A percentile compares a stretch with the other conserved stretches of the same genome.
phyloP scores from a whole-genome alignment of 1,140 invertebrate species.

The Stegodyphus mimosarum region DNA sequence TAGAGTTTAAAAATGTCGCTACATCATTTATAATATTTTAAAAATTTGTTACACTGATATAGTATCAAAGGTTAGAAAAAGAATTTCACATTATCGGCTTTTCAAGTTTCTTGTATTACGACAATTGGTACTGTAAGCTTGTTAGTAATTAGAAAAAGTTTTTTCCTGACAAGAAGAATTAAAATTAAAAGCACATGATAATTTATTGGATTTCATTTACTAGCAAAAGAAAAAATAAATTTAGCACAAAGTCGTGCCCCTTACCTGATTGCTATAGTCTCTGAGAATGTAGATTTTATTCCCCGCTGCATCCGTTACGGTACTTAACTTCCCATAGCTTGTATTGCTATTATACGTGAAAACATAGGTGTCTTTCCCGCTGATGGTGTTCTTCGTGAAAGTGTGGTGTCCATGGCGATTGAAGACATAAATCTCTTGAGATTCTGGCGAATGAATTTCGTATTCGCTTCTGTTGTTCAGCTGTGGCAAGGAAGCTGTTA shows the following conservation, averaged over 20 bases:
- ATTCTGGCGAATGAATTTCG: slow-evolving; percentile 89
- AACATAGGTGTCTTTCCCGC: slow-evolving; percentile 89
- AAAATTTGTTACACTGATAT: no score
- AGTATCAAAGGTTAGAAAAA: no score
- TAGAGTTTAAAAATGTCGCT: no score
- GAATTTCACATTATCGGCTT: no score
- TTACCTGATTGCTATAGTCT: slow-evolving; percentile 77
- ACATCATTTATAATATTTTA: no score
- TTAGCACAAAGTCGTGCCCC: not conserved
- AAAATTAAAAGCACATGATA: no score
- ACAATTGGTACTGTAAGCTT: no score
- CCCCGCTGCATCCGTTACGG: slow-evolving; percentile 90
- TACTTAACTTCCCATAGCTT: slow-evolving; percentile 91
- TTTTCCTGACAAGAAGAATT: no score
- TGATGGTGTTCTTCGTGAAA: slow-evolving; percentile 90
- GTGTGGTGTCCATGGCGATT: slow-evolving; percentile 91
- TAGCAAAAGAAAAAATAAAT: no score
- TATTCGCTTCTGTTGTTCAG: slow-evolving; percentile 88
- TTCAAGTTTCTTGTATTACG: no score
- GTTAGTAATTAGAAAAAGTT: no score
- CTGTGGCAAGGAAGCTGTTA: slow-evolving; percentile 90
- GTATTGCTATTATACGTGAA: slow-evolving; percentile 98
- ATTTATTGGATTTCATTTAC: no score
- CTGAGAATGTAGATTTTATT: slow-evolving; percentile 92
- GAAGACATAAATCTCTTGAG: slow-evolving; percentile 94